Conservation (phyloP, 2,888 invertebrate genomes). For the Drepana falcataria region DNA sequence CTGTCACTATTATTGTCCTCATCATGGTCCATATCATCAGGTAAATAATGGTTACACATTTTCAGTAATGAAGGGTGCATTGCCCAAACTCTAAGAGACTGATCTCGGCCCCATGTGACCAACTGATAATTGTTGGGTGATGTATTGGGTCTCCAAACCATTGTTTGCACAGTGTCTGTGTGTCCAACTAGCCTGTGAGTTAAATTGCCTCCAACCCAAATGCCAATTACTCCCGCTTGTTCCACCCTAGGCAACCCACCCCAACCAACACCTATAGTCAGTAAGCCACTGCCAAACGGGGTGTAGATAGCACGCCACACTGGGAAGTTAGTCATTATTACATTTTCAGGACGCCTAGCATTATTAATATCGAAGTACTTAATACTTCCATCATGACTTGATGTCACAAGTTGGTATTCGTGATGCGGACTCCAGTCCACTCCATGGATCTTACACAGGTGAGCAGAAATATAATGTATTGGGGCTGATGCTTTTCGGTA, state of each 20-base stretch:
- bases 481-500: constrained; percentile 92
- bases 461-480: constrained; percentile 95
- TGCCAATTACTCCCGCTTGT: constrained; percentile 80
- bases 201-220: constrained; percentile 80
- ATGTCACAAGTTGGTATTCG: constrained; percentile 92
- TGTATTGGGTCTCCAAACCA: constrained; percentile 92
- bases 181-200: constrained; percentile 96
- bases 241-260: constrained; percentile 88
- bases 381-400: constrained; percentile 96
- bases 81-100: constrained; percentile 93
- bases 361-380: constrained; percentile 95
- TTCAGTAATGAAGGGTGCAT: constrained; percentile 92
- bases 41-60: constrained; percentile 82
- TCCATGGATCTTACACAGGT: constrained; percentile 92
- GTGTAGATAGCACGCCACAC: constrained; percentile 96
- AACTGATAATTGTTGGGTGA: constrained; percentile 87
- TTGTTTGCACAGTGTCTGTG: constrained; percentile 95
- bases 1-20: constrained; percentile 74
- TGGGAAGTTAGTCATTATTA: constrained; percentile 89
- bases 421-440: constrained; percentile 95
- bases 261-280: constrained; percentile 95
- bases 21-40: constrained; percentile 80
- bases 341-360: constrained; percentile 89
- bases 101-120: constrained; percentile 97
- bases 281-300: constrained; percentile 94